Evolutionary conservation across 2,888 invertebrate species (phyloP).

Genomic region (Smittia sp.): DNA sequence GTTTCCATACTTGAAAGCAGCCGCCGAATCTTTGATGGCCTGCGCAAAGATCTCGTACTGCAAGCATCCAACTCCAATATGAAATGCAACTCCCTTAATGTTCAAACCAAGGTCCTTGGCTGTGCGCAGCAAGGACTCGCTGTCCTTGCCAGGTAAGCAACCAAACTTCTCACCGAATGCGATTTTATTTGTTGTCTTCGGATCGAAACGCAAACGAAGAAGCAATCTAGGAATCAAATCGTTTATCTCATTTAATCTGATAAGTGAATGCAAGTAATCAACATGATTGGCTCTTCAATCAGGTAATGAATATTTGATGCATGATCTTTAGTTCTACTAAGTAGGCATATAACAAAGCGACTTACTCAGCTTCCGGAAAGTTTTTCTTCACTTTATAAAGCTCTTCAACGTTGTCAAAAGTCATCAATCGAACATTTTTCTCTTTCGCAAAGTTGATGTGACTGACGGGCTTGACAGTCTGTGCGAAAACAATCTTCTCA

Average conservation of each 20-base stretch:
- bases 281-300: too few relatives aligned
- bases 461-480: slow-evolving; percentile 56
- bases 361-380: slow-evolving; percentile 27
- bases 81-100: slow-evolving; percentile 34
- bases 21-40: slow-evolving; percentile 54
- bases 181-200: slow-evolving; percentile 47
- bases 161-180: slow-evolving; percentile 38
- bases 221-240: slow-evolving; percentile 46
- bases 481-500: slow-evolving; percentile 55
- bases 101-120: slow-evolving; percentile 28
- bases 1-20: slow-evolving; percentile 53
- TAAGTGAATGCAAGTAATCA: too few relatives aligned
- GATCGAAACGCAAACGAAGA: slow-evolving; percentile 51
- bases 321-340: too few relatives aligned
- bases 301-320: too few relatives aligned
- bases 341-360: too few relatives aligned
- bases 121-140: not conserved
- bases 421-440: slow-evolving; percentile 53
- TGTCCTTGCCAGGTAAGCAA: slow-evolving; percentile 48
- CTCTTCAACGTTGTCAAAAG: slow-evolving; percentile 56
- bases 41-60: slow-evolving; percentile 54
- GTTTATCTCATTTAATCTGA: too few relatives aligned
- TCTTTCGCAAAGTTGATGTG: slow-evolving; percentile 53
- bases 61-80: slow-evolving; percentile 30
- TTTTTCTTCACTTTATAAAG: slow-evolving; percentile 51